Conservation (phyloP, 2,113 vertebrate species). For the Chionis minor region DNA sequence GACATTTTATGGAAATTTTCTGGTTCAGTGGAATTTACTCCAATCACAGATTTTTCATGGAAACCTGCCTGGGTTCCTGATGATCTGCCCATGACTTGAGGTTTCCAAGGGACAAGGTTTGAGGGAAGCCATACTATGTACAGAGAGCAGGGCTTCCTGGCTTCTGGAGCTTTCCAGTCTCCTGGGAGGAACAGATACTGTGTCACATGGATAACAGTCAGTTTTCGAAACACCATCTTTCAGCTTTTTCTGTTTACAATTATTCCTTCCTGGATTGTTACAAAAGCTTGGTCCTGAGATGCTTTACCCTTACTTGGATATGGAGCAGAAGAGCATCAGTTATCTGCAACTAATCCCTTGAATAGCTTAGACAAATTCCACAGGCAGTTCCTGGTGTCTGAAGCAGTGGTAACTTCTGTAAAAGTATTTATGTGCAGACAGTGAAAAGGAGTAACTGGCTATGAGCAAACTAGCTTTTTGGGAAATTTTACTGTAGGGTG, state of each 20-base stretch:
- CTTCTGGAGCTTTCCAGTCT: neutral
- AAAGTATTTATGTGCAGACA: neutral
- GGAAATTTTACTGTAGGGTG: neutral
- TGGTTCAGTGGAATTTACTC: neutral
- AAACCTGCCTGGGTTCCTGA: neutral
- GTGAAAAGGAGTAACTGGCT: neutral
- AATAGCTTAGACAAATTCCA: neutral
- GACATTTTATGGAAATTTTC: neutral
- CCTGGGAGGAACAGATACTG: neutral
- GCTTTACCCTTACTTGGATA: constrained; percentile 37
- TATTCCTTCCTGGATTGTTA: neutral
- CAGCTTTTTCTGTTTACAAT: neutral
- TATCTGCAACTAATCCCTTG: constrained; percentile 15
- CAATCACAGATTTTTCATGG: neutral
- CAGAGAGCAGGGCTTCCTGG: neutral
- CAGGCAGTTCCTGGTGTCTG: neutral
- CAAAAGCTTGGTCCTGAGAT: neutral
- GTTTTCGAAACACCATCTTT: neutral
- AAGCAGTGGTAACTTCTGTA: neutral
- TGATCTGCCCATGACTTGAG: neutral
- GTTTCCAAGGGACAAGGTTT: neutral
- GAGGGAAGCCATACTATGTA: neutral
- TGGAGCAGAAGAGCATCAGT: neutral
- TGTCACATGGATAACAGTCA: neutral
- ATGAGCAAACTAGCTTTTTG: neutral